Percentiles rank a stretch among this genome's conserved stretches.
Conservation (phyloP, 23 tunicate species). For the Trididemnum miniatum region DNA sequence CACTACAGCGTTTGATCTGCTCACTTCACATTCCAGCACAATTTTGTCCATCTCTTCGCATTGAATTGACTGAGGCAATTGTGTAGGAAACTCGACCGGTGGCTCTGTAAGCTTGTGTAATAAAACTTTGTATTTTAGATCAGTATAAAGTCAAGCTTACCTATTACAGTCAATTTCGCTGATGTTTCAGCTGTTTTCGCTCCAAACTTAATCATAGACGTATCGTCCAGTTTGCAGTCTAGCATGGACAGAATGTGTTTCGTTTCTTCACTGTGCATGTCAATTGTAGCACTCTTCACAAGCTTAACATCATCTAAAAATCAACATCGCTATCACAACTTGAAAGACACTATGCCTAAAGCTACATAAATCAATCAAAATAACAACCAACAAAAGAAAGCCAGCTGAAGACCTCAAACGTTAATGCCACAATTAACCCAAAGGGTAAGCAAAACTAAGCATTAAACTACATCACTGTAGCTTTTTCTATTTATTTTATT, state of each 20-base stretch:
- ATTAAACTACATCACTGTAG: too few species aligned
- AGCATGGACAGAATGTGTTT: conserved; percentile 51
- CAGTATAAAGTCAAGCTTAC: conserved; percentile 21
- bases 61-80: conserved; percentile 31
- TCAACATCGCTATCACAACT: too few species aligned
- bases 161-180: conserved; percentile 69
- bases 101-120: conserved; percentile 44
- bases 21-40: conserved; percentile 81
- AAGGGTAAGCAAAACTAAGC: too few species aligned
- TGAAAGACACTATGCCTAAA: too few species aligned
- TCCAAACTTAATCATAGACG: conserved; percentile 65
- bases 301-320: conserved; percentile 77
- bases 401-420: too few species aligned
- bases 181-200: conserved; percentile 65
- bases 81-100: conserved; percentile 71
- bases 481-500: too few species aligned
- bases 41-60: conserved; percentile 76
- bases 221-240: conserved; percentile 63
- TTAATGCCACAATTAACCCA: too few species aligned
- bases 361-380: too few species aligned
- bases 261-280: conserved; percentile 63
- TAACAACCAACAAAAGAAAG: too few species aligned
- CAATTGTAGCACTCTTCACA: conserved; percentile 51
- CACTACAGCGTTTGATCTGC: conserved; percentile 71
- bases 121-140: neutral